phyloP scores from a whole-genome alignment of 2,113 vertebrate genomes.

The Spea bombifrons region DNA sequence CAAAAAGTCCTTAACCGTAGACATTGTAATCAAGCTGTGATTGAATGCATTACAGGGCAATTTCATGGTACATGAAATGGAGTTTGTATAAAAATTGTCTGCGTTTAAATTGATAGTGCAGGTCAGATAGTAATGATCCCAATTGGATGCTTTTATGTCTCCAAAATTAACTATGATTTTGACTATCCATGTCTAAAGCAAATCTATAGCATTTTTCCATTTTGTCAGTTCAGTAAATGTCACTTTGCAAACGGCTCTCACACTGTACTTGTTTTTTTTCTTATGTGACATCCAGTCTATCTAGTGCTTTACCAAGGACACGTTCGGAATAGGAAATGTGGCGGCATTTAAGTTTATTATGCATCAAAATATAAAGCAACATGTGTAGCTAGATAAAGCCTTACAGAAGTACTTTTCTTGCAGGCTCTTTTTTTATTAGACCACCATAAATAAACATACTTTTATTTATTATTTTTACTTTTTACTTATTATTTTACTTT shows the following conservation, averaged over 20 bases:
- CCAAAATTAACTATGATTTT: constrained; percentile 26
- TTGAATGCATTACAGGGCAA: constrained; percentile 45
- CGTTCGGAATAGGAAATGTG: constrained; percentile 47
- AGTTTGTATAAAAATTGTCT: constrained; percentile 45
- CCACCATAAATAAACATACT: constrained; percentile 11
- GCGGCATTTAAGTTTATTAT: constrained; percentile 26
- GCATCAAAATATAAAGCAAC: constrained; percentile 13
- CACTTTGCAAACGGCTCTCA: constrained; percentile 50
- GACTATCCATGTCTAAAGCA: constrained; percentile 45
- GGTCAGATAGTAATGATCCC: constrained; percentile 45
- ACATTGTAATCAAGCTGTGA: constrained; percentile 32
- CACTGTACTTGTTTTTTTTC: constrained; percentile 51
- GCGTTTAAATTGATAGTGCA: constrained; percentile 44
- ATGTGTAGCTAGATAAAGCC: constrained; percentile 21
- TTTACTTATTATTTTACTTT: constrained; percentile 28
- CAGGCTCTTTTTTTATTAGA: constrained; percentile 4
- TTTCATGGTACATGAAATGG: constrained; percentile 46
- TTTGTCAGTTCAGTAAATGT: constrained; percentile 47
- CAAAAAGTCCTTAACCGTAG: constrained; percentile 27
- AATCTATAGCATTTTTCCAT: constrained; percentile 32
- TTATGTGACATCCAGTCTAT: constrained; percentile 48
- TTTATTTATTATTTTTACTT: constrained; percentile 23
- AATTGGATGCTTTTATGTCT: constrained; percentile 31
- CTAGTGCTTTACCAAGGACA: constrained; percentile 37
- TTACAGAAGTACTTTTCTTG: constrained; percentile 14